These are phyloP conservation scores for Catharus ustulatus DNA, from an alignment of 2,797 vertebrate species.

Conservation along the genomic window DNA sequence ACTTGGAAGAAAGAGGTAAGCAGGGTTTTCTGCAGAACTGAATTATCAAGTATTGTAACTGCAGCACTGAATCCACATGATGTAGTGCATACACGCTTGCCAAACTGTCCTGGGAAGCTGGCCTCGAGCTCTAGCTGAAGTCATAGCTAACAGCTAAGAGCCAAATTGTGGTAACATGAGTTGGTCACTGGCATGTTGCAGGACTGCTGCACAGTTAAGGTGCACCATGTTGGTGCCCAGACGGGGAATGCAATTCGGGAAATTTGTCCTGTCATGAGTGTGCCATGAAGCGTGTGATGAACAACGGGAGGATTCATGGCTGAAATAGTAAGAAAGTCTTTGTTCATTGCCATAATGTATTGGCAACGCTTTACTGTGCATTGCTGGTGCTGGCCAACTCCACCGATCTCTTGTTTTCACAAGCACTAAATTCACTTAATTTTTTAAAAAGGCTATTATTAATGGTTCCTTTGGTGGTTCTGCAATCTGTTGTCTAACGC, in stretches of 20 bases:
- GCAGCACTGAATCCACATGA: background rate
- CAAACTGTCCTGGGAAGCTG: constrained; percentile 36
- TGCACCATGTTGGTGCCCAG: background rate
- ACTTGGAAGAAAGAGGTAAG: background rate
- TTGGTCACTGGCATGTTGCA: background rate
- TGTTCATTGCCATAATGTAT: background rate
- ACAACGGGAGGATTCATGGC: background rate
- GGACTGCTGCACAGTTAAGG: background rate
- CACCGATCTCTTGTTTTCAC: background rate
- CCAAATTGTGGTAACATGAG: background rate
- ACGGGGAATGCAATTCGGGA: background rate
- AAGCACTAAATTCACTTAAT: constrained; percentile 10
- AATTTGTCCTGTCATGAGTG: background rate
- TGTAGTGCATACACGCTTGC: background rate
- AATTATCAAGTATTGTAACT: background rate
- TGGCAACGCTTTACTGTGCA: constrained; percentile 3
- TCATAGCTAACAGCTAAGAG: constrained; percentile 4
- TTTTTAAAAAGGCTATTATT: constrained; percentile 4
- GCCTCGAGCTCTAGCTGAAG: constrained; percentile 9
- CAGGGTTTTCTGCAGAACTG: constrained; percentile 20
- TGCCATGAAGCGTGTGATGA: background rate
- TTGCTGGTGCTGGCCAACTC: background rate
- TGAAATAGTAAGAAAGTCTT: background rate
- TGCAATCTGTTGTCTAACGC: constrained; percentile 45
- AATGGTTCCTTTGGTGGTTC: constrained; percentile 11